These are phyloP conservation scores for Temnothorax curvispinosus DNA, from an alignment of 1,140 invertebrate genomes.

Conservation along the genomic window DNA sequence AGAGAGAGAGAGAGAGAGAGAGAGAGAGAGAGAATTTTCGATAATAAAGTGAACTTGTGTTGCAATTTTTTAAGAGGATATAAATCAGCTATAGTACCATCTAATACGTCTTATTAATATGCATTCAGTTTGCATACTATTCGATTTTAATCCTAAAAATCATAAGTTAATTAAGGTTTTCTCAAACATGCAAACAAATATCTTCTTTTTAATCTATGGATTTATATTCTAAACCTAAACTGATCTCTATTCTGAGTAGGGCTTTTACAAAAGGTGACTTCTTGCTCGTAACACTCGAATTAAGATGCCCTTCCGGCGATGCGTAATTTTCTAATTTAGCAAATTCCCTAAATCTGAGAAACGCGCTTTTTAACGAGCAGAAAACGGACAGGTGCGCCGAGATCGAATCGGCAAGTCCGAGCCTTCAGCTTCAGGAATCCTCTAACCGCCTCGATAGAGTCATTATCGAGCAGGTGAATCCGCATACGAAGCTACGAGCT, in stretches of 20 bases:
- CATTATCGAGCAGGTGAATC: conserved; percentile 73
- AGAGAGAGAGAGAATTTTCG: not conserved
- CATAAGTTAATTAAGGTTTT: not conserved
- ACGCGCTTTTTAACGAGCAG: conserved; percentile 23
- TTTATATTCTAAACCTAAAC: not conserved
- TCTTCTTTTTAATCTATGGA: not conserved
- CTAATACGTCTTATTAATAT: not conserved
- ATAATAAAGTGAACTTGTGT: not conserved
- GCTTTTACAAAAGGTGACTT: not conserved
- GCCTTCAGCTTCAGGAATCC: conserved; percentile 5
- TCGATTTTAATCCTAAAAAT: not conserved
- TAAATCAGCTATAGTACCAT: not conserved
- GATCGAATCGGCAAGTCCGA: conserved; percentile 23
- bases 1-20: not conserved
- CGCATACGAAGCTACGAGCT: conserved; percentile 52
- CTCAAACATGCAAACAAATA: not conserved
- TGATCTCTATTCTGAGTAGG: not conserved
- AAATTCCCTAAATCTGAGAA: conserved; percentile 14
- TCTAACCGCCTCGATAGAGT: conserved; percentile 65
- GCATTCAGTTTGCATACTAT: not conserved
- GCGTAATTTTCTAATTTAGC: conserved; percentile 26
- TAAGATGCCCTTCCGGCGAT: not conserved
- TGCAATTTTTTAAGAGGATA: conserved; percentile 6
- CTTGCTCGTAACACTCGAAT: conserved; percentile 8
- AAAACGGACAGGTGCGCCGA: conserved; percentile 36